A percentile compares a stretch with the other conserved stretches of the same genome.
Conservation (phyloP, 2,797 vertebrate genomes). For the Phalloptychus januarius region DNA sequence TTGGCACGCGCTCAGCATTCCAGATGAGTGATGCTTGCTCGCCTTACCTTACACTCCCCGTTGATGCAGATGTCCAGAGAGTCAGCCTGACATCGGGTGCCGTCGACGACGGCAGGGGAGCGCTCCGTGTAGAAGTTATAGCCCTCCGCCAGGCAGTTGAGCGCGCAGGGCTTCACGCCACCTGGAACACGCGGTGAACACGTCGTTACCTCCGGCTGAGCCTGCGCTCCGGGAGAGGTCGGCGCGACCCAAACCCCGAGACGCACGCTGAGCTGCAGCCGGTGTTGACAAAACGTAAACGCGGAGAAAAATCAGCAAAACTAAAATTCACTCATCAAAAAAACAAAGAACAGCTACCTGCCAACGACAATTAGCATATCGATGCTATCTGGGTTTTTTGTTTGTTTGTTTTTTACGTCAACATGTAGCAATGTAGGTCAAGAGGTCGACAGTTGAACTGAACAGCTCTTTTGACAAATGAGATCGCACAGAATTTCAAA, state of each 20-base stretch:
- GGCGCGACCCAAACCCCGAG: conserved; percentile 13
- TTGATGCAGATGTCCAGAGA: conserved; percentile 99
- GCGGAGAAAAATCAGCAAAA: conserved; percentile 35
- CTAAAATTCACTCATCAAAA: background rate
- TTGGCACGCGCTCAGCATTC: background rate
- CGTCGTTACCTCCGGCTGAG: conserved; percentile 32
- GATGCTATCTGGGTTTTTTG: conserved; percentile 53
- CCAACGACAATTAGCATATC: conserved; percentile 57
- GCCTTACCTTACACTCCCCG: conserved; percentile 96
- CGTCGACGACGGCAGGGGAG: conserved; percentile 94
- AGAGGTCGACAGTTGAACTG: conserved; percentile 49
- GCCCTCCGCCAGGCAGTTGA: conserved; percentile 98
- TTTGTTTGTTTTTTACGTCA: conserved; percentile 31
- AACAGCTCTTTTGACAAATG: conserved; percentile 35
- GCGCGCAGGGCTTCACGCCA: conserved; percentile 96
- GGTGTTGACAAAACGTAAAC: conserved; percentile 44
- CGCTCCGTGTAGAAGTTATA: conserved; percentile 99
- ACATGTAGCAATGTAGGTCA: conserved; percentile 7
- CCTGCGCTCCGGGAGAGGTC: conserved; percentile 22
- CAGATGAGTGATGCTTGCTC: background rate
- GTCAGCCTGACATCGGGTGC: conserved; percentile 94
- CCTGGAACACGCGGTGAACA: conserved; percentile 76
- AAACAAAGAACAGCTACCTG: conserved; percentile 35
- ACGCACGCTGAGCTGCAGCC: conserved; percentile 25
- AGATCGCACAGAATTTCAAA: conserved; percentile 49